Evolutionary conservation across 2,888 invertebrate genomes (phyloP).

Genomic region (Harpalus rufipes): DNA sequence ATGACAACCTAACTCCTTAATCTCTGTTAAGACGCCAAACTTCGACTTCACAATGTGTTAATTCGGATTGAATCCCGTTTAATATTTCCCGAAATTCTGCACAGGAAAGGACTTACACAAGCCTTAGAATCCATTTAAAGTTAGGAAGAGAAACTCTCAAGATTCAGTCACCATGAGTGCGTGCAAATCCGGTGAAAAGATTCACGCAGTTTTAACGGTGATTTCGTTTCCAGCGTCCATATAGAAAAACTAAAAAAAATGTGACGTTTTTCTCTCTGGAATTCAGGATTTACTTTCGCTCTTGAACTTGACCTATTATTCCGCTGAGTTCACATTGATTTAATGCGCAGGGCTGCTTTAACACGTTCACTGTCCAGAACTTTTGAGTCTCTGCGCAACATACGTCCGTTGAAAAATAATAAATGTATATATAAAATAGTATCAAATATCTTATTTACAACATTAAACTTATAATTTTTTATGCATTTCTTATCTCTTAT

Average conservation of each 20-base stretch:
- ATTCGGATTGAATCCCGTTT: not conserved
- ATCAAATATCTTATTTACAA: too few relatives aligned
- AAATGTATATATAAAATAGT: too few relatives aligned
- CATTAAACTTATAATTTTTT: too few relatives aligned
- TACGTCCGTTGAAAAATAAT: too few relatives aligned
- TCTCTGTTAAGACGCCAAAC: not conserved
- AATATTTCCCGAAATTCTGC: not conserved
- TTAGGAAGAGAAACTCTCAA: not conserved
- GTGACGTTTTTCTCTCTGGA: not conserved
- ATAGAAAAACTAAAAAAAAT: not conserved
- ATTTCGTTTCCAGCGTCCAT: not conserved
- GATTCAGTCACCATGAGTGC: not conserved
- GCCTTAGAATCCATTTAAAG: not conserved
- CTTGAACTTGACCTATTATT: not conserved
- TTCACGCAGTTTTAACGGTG: not conserved
- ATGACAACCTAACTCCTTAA: not conserved
- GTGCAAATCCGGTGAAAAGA: not conserved
- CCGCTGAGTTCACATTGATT: not conserved
- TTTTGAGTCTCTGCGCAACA: too few relatives aligned
- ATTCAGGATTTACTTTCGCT: too few relatives aligned
- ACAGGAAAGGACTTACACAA: not conserved
- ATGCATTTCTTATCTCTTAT: too few relatives aligned
- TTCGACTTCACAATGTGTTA: not conserved
- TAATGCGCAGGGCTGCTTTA: not conserved
- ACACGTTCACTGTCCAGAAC: too few relatives aligned